Evolutionary conservation across 2,888 invertebrate species (phyloP).

Genomic region (Troides aeacus): DNA sequence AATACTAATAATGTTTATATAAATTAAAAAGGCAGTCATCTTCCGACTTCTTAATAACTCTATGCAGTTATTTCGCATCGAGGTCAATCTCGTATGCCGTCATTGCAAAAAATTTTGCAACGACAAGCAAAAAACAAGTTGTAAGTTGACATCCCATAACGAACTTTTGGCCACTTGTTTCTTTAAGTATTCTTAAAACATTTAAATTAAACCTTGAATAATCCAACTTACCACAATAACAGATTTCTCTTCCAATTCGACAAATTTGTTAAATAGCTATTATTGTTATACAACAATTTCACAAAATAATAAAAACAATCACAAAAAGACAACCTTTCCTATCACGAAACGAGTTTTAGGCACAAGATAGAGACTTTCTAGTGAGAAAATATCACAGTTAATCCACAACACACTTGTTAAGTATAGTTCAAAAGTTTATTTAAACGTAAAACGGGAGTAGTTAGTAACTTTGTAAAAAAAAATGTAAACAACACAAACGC

Average conservation of each 20-base stretch:
- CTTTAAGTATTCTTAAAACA: background rate
- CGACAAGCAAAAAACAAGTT: slow-evolving; percentile 43
- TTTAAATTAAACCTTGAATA: too few relatives aligned
- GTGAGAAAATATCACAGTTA: slow-evolving; percentile 48
- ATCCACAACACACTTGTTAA: slow-evolving; percentile 45
- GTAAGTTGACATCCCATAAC: slow-evolving; percentile 25
- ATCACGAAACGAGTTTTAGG: slow-evolving; percentile 43
- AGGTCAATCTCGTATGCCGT: slow-evolving; percentile 47
- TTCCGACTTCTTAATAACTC: too few relatives aligned
- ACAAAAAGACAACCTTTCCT: slow-evolving; percentile 46
- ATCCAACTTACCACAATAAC: slow-evolving; percentile 24
- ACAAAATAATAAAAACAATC: slow-evolving; percentile 33
- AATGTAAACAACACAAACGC: slow-evolving; percentile 43
- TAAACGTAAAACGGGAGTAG: slow-evolving; percentile 38
- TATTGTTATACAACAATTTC: slow-evolving; percentile 15
- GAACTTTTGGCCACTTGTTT: slow-evolving; percentile 14
- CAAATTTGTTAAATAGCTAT: slow-evolving; percentile 1
- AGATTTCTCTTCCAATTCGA: slow-evolving; percentile 1
- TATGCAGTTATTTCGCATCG: slow-evolving; percentile 35
- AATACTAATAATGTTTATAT: too few relatives aligned
- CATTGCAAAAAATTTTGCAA: slow-evolving; percentile 55
- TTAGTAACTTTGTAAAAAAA: slow-evolving; percentile 38
- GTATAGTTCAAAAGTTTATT: slow-evolving; percentile 33
- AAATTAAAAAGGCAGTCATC: too few relatives aligned
- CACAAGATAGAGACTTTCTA: slow-evolving; percentile 25